Conservation (phyloP, 2,113 vertebrate species). For the Halcyon malimbica region DNA sequence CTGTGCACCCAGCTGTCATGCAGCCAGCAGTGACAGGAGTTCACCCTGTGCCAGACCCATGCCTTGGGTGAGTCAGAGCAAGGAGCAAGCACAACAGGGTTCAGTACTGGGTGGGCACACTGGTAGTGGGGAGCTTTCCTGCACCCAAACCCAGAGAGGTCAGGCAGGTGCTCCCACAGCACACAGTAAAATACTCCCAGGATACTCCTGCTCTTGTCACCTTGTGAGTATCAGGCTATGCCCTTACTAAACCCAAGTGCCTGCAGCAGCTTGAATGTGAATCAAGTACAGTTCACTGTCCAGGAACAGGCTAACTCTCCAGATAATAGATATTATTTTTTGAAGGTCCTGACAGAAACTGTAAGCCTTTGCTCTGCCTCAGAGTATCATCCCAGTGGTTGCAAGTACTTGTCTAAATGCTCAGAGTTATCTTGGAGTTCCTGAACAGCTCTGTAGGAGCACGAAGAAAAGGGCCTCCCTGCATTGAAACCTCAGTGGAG, state of each 20-base stretch:
- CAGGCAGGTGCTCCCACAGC: not conserved
- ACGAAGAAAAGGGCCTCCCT: not conserved
- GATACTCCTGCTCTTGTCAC: not conserved
- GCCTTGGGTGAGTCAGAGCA: not conserved
- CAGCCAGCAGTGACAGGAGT: not conserved
- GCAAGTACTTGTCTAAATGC: not conserved
- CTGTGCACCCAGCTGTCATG: not conserved
- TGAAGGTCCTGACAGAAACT: not conserved
- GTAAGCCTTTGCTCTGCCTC: not conserved
- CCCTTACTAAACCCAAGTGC: not conserved
- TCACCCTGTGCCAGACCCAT: fast-evolving
- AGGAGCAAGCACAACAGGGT: not conserved
- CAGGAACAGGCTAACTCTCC: not conserved
- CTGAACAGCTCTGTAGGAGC: not conserved
- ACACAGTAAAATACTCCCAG: not conserved
- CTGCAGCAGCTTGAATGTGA: not conserved
- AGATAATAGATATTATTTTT: not conserved
- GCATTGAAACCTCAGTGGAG: not conserved
- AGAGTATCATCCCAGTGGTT: not conserved
- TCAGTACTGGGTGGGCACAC: no score
- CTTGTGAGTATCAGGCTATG: not conserved
- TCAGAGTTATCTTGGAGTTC: not conserved
- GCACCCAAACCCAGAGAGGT: not conserved
- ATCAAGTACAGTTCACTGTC: not conserved
- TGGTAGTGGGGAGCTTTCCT: not conserved